Evolutionary conservation across 2,888 invertebrate species (phyloP).

Genomic region (Halocaridina rubra): DNA sequence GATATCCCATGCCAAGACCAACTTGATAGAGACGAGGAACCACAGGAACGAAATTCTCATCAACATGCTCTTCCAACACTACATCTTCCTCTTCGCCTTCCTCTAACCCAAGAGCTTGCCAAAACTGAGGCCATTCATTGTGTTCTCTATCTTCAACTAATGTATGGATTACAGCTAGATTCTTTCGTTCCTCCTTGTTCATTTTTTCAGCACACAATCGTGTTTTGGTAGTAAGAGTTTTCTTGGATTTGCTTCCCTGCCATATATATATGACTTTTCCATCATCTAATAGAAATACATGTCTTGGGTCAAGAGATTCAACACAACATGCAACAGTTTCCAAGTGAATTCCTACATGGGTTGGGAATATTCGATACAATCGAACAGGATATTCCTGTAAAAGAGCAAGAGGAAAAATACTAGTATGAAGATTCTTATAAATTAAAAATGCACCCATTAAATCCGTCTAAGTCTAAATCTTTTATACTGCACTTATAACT

Average conservation of each 20-base stretch:
- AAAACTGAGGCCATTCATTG: slow-evolving; percentile 76
- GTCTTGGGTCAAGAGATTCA: slow-evolving; percentile 87
- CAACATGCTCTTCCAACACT: slow-evolving; percentile 76
- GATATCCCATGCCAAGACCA: slow-evolving; percentile 96
- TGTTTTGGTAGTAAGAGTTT: slow-evolving; percentile 88
- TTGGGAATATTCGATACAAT: slow-evolving; percentile 83
- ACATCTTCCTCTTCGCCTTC: slow-evolving; percentile 57
- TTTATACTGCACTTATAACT: too few relatives aligned
- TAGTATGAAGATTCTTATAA: neutral
- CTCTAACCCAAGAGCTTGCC: slow-evolving; percentile 75
- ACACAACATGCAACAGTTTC: slow-evolving; percentile 83
- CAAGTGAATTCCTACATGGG: slow-evolving; percentile 83
- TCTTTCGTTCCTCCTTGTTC: slow-evolving; percentile 97
- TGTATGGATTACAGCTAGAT: slow-evolving; percentile 88
- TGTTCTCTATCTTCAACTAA: slow-evolving; percentile 87
- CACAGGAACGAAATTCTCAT: slow-evolving; percentile 75
- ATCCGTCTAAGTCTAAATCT: too few relatives aligned
- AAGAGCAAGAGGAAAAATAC: too few relatives aligned
- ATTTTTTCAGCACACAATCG: slow-evolving; percentile 96
- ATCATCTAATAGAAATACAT: slow-evolving; percentile 90
- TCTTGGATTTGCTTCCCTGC: slow-evolving; percentile 68
- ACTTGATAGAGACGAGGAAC: slow-evolving; percentile 90
- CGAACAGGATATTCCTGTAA: slow-evolving; percentile 86
- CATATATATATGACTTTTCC: slow-evolving; percentile 68
- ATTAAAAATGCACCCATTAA: neutral